Evolutionary conservation across 1,140 invertebrate genomes (phyloP).

Genomic region (Platorchestia sp.): DNA sequence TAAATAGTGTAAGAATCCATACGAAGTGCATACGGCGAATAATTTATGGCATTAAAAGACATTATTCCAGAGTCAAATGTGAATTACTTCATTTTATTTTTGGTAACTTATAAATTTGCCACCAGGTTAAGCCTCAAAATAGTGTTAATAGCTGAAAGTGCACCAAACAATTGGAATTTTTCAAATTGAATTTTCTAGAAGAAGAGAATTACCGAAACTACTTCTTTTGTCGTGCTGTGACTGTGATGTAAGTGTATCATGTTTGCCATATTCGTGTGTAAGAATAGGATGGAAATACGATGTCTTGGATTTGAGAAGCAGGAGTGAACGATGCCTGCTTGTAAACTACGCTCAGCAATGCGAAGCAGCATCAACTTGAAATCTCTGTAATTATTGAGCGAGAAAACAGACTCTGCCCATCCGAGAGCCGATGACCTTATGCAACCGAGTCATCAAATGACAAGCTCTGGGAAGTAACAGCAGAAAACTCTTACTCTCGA

Average conservation of each 20-base stretch:
- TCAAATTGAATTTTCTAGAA: background rate
- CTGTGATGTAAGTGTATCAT: slow-evolving; percentile 34
- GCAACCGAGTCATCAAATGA: background rate
- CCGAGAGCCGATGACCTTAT: background rate
- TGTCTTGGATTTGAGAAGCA: background rate
- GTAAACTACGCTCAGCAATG: background rate
- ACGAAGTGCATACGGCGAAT: background rate
- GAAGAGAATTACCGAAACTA: background rate
- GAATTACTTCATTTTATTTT: background rate
- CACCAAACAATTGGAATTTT: background rate
- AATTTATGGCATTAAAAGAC: slow-evolving; percentile 56
- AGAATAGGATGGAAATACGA: background rate
- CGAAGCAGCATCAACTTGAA: background rate
- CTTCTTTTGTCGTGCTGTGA: slow-evolving; percentile 14
- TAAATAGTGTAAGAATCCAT: background rate
- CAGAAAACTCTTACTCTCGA: background rate
- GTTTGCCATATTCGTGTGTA: slow-evolving; percentile 45
- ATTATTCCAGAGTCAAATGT: background rate
- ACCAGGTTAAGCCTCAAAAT: background rate
- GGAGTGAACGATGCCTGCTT: background rate
- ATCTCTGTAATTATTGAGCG: background rate
- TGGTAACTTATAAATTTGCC: background rate
- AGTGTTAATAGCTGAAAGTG: background rate
- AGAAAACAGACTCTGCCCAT: background rate
- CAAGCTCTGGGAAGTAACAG: background rate